Base-by-base conservation (phyloP, 2,888 invertebrate species). In the Enchytraeus crypticus region DNA sequence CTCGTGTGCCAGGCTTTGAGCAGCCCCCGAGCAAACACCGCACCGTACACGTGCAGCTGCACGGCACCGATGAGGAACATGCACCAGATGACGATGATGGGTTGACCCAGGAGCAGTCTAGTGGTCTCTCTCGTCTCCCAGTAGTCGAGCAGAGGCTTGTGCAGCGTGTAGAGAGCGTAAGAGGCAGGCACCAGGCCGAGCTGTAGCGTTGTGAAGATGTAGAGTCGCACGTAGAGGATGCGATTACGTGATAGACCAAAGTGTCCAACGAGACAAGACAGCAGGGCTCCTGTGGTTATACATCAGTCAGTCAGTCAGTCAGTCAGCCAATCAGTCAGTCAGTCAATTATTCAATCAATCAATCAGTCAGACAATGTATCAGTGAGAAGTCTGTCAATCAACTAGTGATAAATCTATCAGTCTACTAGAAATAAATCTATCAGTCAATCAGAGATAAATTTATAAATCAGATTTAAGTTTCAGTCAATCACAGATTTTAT, bases 81-180 rank as follows among this genome's bases (percentile, higher is more conserved):
- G 77, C 90, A 91, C 93, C 92, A 93, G 64, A 93, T 83, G 30
- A 93, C 82, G n/a, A 90, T 91, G 75, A 92, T 90, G 0, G 95
- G 93, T 77, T 89, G 87, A 32, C 76, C 74, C 57, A 70, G 64
- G 57, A 69, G 69, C 38, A 70, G 64, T 62, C 86, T 84, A 54
- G 84, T 83, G 56, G 86, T 85, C 56, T 85, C 83, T 64, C 72
- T 73, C 61, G 87, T 86, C 60, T 84, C 84, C 47, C 90, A 80
- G 74, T 90, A 93, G 53, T 84, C 83, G 85, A 87, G 88, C 33
- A 91, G 87, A 74, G 95, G 92, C 32, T 85, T 83, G 71, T 88
- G 88, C 79, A 92, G 91, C 77, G 89, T 88, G 63, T 87, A 76
- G 60, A 88, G 81, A 59, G 88, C 38, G 38, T 38, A 38, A 38